phyloP scores from a whole-genome alignment of 1,140 invertebrate species.

The Cyphomyrmex costatus region DNA sequence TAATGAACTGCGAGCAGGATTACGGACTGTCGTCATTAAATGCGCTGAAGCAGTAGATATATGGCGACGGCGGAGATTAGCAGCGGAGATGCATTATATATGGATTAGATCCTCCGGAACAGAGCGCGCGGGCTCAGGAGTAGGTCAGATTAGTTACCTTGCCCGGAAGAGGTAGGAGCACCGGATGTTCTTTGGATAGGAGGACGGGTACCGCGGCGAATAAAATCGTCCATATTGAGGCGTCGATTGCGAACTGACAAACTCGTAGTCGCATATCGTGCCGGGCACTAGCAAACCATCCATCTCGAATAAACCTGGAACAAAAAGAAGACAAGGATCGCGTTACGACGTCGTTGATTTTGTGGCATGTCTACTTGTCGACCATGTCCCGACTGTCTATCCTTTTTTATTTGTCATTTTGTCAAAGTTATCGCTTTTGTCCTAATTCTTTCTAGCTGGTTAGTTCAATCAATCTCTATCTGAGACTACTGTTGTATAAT shows the following conservation, averaged over 20 bases:
- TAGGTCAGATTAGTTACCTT: slow-evolving; percentile 87
- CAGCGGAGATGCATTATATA: slow-evolving; percentile 72
- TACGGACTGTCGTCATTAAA: slow-evolving; percentile 62
- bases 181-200: slow-evolving; percentile 92
- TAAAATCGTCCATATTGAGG: slow-evolving; percentile 91
- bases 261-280: slow-evolving; percentile 93
- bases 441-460: not conserved
- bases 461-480: not conserved
- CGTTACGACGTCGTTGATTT: slow-evolving; percentile 18
- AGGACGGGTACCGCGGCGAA: slow-evolving; percentile 94
- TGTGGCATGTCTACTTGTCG: slow-evolving; percentile 8
- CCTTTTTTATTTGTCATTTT: slow-evolving; percentile 10
- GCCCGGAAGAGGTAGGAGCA: slow-evolving; percentile 94
- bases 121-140: slow-evolving; percentile 44
- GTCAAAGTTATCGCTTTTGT: not conserved
- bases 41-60: slow-evolving; percentile 55
- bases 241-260: slow-evolving; percentile 89
- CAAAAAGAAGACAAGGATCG: slow-evolving; percentile 59
- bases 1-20: slow-evolving; percentile 67
- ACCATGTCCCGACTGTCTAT: not conserved
- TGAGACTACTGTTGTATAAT: not conserved
- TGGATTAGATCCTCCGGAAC: slow-evolving; percentile 70
- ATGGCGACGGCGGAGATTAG: slow-evolving; percentile 64
- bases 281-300: slow-evolving; percentile 90
- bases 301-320: slow-evolving; percentile 92